A percentile compares a stretch with the other conserved stretches of the same genome.
Conservation (phyloP, 2,888 invertebrate genomes). For the Vesta saturnalis region DNA sequence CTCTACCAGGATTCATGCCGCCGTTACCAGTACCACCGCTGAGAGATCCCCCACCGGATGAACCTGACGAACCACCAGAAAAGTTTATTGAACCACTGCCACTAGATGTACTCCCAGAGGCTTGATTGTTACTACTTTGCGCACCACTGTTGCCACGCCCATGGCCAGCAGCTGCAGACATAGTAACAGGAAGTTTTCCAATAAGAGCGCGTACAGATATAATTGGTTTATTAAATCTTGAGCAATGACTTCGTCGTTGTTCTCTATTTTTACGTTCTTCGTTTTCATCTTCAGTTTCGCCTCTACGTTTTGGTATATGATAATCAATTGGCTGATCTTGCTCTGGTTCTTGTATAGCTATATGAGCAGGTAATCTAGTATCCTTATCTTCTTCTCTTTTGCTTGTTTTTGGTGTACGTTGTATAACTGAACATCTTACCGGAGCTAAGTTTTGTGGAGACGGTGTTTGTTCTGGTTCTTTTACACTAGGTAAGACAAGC, state of each 20-base stretch:
- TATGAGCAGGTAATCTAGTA: constrained; percentile 48
- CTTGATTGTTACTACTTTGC: constrained; percentile 61
- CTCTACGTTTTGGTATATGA: constrained; percentile 83
- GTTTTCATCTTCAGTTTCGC: constrained; percentile 74
- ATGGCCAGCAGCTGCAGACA: constrained; percentile 83
- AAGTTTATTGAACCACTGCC: constrained; percentile 60
- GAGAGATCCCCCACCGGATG: constrained; percentile 65
- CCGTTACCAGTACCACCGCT: constrained; percentile 77
- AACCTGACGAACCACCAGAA: constrained; percentile 60
- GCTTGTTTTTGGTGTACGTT: constrained; percentile 72
- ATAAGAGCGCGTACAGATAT: constrained; percentile 66
- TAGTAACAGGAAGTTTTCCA: constrained; percentile 71
- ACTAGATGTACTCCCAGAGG: constrained; percentile 54
- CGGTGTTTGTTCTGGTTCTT: constrained; percentile 66
- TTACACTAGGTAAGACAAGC: constrained; percentile 68
- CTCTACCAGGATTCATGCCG: constrained; percentile 75
- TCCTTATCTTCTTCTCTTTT: constrained; percentile 55
- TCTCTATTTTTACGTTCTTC: constrained; percentile 75
- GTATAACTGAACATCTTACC: constrained; percentile 83
- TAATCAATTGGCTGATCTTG: constrained; percentile 92
- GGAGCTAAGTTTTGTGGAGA: constrained; percentile 58
- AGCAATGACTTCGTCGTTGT: constrained; percentile 74
- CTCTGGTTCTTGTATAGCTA: constrained; percentile 68
- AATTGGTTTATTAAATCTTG: constrained; percentile 72
- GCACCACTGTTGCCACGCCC: constrained; percentile 71